Percentiles rank a stretch among this genome's conserved stretches.
phyloP scores from a whole-genome alignment of 2,113 vertebrate genomes.

The Saguinus imperator region DNA sequence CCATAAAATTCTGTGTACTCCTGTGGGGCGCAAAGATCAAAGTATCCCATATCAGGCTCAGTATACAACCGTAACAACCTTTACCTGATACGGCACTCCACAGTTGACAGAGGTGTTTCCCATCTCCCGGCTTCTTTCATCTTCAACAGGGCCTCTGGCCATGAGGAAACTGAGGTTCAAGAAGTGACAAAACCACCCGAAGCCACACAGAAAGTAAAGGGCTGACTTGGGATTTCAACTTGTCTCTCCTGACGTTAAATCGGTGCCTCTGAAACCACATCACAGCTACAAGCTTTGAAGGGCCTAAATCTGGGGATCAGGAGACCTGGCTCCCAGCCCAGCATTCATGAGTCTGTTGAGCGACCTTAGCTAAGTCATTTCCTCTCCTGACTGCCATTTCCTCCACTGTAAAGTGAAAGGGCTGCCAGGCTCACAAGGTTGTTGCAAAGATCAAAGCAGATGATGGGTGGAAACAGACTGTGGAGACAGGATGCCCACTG shows the following conservation, averaged over 20 bases:
- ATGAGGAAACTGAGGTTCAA: neutral
- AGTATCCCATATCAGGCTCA: neutral
- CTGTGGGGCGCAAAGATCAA: slow-evolving; percentile 30
- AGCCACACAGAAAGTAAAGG: neutral
- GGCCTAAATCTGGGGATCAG: neutral
- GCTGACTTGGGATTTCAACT: slow-evolving; percentile 15
- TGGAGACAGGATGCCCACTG: neutral
- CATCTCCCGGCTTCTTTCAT: neutral
- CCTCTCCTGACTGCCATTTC: neutral
- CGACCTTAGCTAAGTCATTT: slow-evolving; percentile 45
- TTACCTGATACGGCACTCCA: neutral
- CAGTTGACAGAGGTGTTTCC: slow-evolving; percentile 14
- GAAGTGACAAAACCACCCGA: neutral
- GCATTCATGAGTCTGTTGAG: neutral
- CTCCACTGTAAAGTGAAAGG: neutral
- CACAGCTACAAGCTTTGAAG: neutral
- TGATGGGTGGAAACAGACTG: too few relatives aligned
- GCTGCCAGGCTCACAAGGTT: neutral
- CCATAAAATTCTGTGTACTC: slow-evolving; percentile 33
- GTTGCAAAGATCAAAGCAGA: neutral
- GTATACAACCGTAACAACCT: neutral
- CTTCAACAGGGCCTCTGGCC: neutral
- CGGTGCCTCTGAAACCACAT: neutral
- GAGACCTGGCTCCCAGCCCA: neutral
- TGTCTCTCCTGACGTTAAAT: neutral